Base-by-base conservation (phyloP, 2,797 vertebrate genomes). In the Pseudomugil gertrudae region DNA sequence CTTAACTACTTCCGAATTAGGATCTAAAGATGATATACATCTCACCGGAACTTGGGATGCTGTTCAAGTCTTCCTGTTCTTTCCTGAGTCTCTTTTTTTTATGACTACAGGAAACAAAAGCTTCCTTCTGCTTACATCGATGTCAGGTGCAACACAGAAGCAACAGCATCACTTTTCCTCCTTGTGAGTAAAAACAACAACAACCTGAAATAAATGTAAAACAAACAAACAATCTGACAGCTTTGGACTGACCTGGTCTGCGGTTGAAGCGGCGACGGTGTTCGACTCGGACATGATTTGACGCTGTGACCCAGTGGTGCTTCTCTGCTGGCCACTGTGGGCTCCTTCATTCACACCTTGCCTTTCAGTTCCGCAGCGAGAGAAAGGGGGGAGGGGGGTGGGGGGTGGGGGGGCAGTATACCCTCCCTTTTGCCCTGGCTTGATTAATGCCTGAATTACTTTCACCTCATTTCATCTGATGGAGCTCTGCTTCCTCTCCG, bases 401-500 rank as follows among this genome's bases (percentile, higher is more conserved):
- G n/a, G n/a, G n/a, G n/a, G n/a, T n/a, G n/a, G n/a, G n/a, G n/a
- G n/a, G 86, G 81, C 85, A 90, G 87, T 88, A 89, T 90, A 89
- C 87, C 90, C 91, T 92, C 90, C 92, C 89, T 94, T 94, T 94
- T 88, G 90, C 92, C 90, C 91, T 78, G 90, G 85, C 91, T 94
- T 95, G 94, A 94, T 94, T 94, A 95, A 95, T 95, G 93, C 91
- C 92, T 92, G 92, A 93, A 95, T 95, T 95, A 94, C 93, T 94
- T 94, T 94, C 94, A 95, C 94, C 94, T 94, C 94, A 95, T 95
- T 95, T 94, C 93, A 94, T 94, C 93, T 94, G 92, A 95, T 93
- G 92, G 89, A 93, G 92, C 90, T 93, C 90, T 88, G 92, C 89
- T 94, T 94, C 94, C 94, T 94, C 92, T 94, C 94, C 87, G 92